These are phyloP conservation scores for Glaucidium brasilianum DNA, from an alignment of 2,113 vertebrate species.

Conservation along the genomic window DNA sequence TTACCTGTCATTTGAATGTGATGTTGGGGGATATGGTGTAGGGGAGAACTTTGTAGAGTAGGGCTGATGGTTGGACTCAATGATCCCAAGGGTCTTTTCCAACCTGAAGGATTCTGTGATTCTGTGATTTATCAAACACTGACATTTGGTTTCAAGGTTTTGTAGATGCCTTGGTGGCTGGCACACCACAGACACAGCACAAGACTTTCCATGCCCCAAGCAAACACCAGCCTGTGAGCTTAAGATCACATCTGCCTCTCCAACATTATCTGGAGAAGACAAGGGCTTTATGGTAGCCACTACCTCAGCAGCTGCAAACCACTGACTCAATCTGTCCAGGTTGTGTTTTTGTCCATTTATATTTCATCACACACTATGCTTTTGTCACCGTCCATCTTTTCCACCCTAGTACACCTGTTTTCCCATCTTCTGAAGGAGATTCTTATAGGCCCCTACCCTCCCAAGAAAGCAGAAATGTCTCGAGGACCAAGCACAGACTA, in stretches of 20 bases:
- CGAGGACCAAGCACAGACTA: not conserved
- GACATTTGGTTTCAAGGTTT: not conserved
- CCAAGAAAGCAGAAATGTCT: not conserved
- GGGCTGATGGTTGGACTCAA: no score
- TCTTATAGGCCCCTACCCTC: not conserved
- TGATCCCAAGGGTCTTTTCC: no score
- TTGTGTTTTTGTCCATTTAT: not conserved
- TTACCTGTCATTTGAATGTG: not conserved
- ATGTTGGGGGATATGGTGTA: no score
- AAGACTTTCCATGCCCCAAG: rapidly evolving
- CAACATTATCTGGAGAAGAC: not conserved
- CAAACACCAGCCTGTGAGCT: not conserved
- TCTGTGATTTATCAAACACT: not conserved
- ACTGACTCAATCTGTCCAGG: not conserved
- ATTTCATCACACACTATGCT: not conserved
- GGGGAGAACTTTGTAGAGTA: no score
- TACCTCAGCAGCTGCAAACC: not conserved
- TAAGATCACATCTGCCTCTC: not conserved
- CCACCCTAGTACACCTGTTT: not conserved
- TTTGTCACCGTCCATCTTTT: not conserved
- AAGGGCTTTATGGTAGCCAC: not conserved
- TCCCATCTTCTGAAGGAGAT: not conserved
- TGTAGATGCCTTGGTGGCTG: not conserved
- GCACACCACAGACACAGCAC: not conserved
- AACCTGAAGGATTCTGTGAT: no score